phyloP scores from a whole-genome alignment of 2,888 invertebrate species.

The Ligdia adustata region DNA sequence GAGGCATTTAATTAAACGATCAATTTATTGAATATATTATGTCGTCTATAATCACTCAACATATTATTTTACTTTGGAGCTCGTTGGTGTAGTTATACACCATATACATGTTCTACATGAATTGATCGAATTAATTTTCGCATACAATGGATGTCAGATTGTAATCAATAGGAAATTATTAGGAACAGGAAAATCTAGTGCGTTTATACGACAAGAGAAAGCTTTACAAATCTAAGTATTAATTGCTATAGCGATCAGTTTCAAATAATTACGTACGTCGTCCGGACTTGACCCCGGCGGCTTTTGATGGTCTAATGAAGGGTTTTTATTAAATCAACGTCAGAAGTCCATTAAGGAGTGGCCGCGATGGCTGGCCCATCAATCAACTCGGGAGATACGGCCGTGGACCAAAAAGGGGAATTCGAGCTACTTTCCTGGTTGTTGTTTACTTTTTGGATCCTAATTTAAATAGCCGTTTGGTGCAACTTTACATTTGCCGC shows the following conservation, averaged over 20 bases:
- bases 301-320: slow-evolving; percentile 74
- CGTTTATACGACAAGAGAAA: slow-evolving; percentile 40
- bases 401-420: slow-evolving; percentile 50
- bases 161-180: too few relatives aligned
- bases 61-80: too few relatives aligned
- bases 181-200: slow-evolving; percentile 1
- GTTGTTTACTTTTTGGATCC: slow-evolving; percentile 50
- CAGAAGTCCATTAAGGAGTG: slow-evolving; percentile 77
- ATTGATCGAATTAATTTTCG: too few relatives aligned
- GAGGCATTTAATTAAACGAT: too few relatives aligned
- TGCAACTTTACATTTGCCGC: slow-evolving; percentile 22
- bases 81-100: too few relatives aligned
- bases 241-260: slow-evolving; percentile 49
- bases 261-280: slow-evolving; percentile 48
- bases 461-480: slow-evolving; percentile 49
- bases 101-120: too few relatives aligned
- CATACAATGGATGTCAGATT: too few relatives aligned
- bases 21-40: too few relatives aligned
- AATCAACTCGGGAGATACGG: slow-evolving; percentile 67
- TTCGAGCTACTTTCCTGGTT: slow-evolving; percentile 41
- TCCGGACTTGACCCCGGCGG: slow-evolving; percentile 44
- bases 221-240: slow-evolving; percentile 42
- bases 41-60: too few relatives aligned
- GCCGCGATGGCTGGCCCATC: slow-evolving; percentile 62
- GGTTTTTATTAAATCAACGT: slow-evolving; percentile 83